Evolutionary conservation across 2,113 vertebrate species (phyloP).

Genomic region (Syrrhaptes paradoxus): DNA sequence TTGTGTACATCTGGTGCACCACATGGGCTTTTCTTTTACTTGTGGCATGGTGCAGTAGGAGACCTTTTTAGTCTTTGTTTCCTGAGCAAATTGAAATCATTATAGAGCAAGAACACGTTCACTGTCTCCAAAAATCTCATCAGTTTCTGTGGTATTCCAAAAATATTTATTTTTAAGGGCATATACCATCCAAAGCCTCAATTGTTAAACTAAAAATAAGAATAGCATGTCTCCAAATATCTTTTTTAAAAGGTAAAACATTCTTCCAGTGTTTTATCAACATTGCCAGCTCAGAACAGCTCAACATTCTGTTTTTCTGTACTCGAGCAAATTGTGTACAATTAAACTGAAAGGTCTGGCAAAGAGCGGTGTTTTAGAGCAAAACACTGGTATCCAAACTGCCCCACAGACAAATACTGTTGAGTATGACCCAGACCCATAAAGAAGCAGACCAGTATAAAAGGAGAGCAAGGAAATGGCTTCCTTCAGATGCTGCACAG

Average conservation of each 20-base stretch:
- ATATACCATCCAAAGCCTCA: background rate
- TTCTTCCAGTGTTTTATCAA: background rate
- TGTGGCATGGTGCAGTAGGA: background rate
- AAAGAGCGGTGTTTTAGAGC: background rate
- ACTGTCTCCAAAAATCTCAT: background rate
- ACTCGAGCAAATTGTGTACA: background rate
- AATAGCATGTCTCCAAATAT: background rate
- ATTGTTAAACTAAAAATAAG: background rate
- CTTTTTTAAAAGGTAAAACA: background rate
- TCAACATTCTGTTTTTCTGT: background rate
- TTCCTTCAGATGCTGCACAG: background rate
- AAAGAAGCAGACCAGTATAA: background rate
- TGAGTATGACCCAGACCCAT: background rate
- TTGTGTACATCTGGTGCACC: background rate
- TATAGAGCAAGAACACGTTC: background rate
- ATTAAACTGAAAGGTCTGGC: conserved; percentile 1
- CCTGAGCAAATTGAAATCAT: background rate
- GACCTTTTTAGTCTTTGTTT: background rate
- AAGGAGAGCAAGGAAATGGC: background rate
- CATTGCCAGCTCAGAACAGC: background rate
- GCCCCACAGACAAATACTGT: background rate
- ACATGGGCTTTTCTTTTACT: background rate
- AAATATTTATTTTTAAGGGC: background rate
- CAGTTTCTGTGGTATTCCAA: background rate
- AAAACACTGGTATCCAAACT: background rate